Base-by-base conservation (phyloP, 1,140 invertebrate genomes). In the Sycophaga agraensis region DNA sequence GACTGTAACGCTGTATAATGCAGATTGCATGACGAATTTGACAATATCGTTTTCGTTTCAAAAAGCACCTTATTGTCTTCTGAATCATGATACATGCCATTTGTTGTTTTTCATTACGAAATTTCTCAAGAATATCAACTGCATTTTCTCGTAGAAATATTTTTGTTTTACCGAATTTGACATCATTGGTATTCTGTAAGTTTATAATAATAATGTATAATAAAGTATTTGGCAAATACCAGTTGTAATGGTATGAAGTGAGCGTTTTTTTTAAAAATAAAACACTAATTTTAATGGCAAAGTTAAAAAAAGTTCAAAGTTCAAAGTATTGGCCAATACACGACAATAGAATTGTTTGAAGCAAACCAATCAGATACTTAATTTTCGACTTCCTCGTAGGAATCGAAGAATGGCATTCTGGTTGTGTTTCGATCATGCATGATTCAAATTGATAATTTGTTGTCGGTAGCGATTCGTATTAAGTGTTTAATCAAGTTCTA, bases 81-180 rank as follows among this genome's bases (percentile, higher is more conserved):
- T 99, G 96, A 49, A 99, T 92, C 67, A 91, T 86, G 6, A 97
- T 87, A 46, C 94, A 95, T 72, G 94, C 96, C 17, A 88, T 84
- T 28, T 87, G 85, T 43, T 96, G 86, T 48, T 89, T 88, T 65
- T 98, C 95, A 0, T 88, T 87, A 14, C 97, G 83, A 7, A 97
- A 78, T 74, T 97, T 97, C 76, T 99, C 97, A 54, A 99, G 76
- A 73, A 93, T 96, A 0, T 96, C 96, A 14, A 99, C 95, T 82
- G 98, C 96, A 1, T 96, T 97, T 35, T 96, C 95, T 11, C 96
- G 85, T 77, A 99, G 98, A 73, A 99, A 97, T 59, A 99, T 96
- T 77, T 99, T 98, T 0, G 93, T 94, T 70, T 94, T 94, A 16
- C 97, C 97, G 76, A 98, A 97, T 67, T 96, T 92, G 76, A 93